phyloP scores from a whole-genome alignment of 2,888 invertebrate species.

The Tanypteryx hageni region DNA sequence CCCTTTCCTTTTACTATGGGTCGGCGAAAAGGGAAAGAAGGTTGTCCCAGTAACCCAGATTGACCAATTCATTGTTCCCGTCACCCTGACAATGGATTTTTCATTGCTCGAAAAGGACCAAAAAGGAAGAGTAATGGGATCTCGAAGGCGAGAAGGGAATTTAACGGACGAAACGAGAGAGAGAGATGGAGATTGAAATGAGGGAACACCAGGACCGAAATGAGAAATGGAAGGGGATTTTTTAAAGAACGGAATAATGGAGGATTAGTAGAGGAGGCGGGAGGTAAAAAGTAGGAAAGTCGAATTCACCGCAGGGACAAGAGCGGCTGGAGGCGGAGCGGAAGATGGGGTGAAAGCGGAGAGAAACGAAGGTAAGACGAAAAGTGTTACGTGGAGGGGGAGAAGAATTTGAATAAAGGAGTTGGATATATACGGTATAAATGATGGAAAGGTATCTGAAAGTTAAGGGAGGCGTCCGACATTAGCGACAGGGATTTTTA shows the following conservation, averaged over 20 bases:
- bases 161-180: not conserved
- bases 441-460: too few species aligned
- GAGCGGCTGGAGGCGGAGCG: too few species aligned
- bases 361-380: too few species aligned
- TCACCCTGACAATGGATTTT: constrained; percentile 14
- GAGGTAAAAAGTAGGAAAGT: not conserved
- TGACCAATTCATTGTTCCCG: not conserved
- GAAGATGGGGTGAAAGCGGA: not conserved
- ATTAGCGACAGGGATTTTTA: too few species aligned
- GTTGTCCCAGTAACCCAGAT: constrained; percentile 16
- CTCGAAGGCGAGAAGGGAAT: not conserved
- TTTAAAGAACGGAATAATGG: not conserved
- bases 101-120: not conserved
- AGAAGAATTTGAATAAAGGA: too few species aligned
- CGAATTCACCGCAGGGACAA: not conserved
- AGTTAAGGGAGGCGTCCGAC: too few species aligned
- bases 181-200: not conserved
- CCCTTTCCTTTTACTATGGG: not conserved
- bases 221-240: too few species aligned
- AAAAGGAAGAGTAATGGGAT: not conserved
- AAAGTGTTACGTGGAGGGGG: too few species aligned
- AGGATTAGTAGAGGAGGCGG: not conserved
- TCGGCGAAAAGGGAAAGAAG: not conserved
- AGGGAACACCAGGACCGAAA: not conserved
- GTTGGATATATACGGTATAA: too few species aligned